These are phyloP conservation scores for Arizona elegans DNA, from an alignment of 2,113 vertebrate species.

Conservation along the genomic window DNA sequence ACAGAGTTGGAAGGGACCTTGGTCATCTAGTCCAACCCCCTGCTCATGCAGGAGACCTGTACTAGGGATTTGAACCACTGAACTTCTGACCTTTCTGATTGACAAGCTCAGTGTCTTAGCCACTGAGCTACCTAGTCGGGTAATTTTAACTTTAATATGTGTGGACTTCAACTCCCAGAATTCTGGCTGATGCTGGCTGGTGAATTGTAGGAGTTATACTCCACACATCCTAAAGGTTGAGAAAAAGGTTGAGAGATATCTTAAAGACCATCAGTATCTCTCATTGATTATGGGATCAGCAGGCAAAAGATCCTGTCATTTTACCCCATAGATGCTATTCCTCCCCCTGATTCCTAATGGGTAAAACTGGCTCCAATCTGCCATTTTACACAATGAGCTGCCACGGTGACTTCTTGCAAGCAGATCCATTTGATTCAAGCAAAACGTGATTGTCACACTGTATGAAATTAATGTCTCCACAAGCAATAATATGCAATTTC, in stretches of 20 bases:
- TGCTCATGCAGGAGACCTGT: too few species aligned
- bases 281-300: background rate
- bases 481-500: constrained; percentile 45
- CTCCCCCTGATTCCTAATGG: background rate
- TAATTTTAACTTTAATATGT: background rate
- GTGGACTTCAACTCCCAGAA: background rate
- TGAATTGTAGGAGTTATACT: background rate
- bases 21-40: too few species aligned
- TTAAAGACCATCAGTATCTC: background rate
- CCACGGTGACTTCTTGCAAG: background rate
- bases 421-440: background rate
- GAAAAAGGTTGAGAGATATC: background rate
- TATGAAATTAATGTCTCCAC: constrained; percentile 57
- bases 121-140: too few species aligned
- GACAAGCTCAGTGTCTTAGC: too few species aligned
- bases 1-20: too few species aligned
- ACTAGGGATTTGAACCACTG: too few species aligned
- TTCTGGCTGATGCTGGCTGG: background rate
- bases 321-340: background rate
- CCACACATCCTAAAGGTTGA: background rate
- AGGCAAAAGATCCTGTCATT: background rate
- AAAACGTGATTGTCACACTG: constrained; percentile 33
- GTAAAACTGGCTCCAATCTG: background rate
- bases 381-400: background rate
- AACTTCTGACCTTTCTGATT: too few species aligned